Evolutionary conservation across 2,113 vertebrate species (phyloP), one percentile per base, ranked within the genome.

Genomic region (Siniperca knerii): DNA sequence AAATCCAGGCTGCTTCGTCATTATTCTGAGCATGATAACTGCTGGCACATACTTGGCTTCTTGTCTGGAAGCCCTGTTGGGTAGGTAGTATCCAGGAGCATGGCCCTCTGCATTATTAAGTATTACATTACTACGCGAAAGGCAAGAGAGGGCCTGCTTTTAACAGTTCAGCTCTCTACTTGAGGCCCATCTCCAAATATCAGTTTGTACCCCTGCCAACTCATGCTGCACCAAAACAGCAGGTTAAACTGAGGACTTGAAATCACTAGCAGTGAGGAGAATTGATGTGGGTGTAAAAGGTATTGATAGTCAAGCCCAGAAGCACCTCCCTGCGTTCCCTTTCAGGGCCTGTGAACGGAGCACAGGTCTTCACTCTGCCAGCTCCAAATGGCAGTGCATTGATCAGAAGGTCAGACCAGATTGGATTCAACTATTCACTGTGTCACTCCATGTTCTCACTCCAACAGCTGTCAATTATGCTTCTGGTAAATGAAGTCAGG

Each of bases 381-480:
- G 66, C 82, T 75, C 75, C 66, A 83, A 90, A 88, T 90, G 82
- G 75, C 50, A 65, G 54, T 0, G 21, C 71, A 93, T 89, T 87
- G 90, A 92, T 93, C 74, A 83, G 74, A 81, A 71, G 79, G 82
- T 90, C 88, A 85, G 74, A 62, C 35, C 52, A 80, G 77, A 85
- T 87, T 87, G 82, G 78, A 86, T 90, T 85, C 71, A 77, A 44
- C 54, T 61, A 89, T 90, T 86, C 81, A 83, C 35, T 40, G 40
- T 44, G 57, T 69, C 84, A 70, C 69, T 81, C 73, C 75, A 50
- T 61, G 65, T 86, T 89, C 64, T 76, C 69, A 60, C 70, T 72
- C n/a, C 61, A 83, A 65, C 78, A 77, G 79, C 87, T 90, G 88
- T 87, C 77, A 87, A 83, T 88, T 79, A 83, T 54, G 46, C 76